Evolutionary conservation across 2,797 vertebrate genomes (phyloP), one percentile per base, ranked within the genome.

Genomic region (Cuniculus paca): DNA sequence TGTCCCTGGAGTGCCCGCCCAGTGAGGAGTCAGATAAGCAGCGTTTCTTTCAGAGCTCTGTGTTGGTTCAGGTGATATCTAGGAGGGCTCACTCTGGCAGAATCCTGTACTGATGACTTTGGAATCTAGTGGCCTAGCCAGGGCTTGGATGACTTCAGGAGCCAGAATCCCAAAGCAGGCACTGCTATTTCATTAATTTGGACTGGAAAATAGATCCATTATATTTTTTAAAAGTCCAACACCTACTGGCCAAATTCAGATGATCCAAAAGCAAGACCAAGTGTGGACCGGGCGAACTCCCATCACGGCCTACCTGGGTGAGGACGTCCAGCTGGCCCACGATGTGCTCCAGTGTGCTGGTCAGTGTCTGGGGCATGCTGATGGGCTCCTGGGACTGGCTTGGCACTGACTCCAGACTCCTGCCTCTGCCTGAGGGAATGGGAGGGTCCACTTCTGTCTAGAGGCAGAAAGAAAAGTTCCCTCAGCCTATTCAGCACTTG

Each of bases 321-420:
- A 99, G 99, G 97, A 99, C 98, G 81, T 99, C 99, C 97, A 99
- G 98, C 96, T 99, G 99, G 95, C 98, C 98, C 96, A 99, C 98
- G 26, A 99, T 99, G 97, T 99, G 99, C 95, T 99, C 99, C 96
- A 99, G 98, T 1, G 99, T 99, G 98, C 95, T 99, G 89, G 99
- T 94, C 39, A 99, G 97, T 6, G 94, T 98, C 45, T 98, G 97
- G 2, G 99, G 98, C 54, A 98, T 11, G 36, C 77, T 96, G 34
- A 93, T 87, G 6, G 99, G 98, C 58, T 97, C 97, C 50, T 87
- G 97, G 28, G 96, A 97, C 0, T 96, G 98, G 91, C 31, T 98
- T 68, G 93, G 98, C 84, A 88, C 48, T 0, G 98, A 68, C 94
- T 97, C 93, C 60, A 97, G 98, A 95, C 97, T 34, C 95, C 94